Evolutionary conservation across 2,797 vertebrate species (phyloP).

Genomic region (Bradypodion ventrale): DNA sequence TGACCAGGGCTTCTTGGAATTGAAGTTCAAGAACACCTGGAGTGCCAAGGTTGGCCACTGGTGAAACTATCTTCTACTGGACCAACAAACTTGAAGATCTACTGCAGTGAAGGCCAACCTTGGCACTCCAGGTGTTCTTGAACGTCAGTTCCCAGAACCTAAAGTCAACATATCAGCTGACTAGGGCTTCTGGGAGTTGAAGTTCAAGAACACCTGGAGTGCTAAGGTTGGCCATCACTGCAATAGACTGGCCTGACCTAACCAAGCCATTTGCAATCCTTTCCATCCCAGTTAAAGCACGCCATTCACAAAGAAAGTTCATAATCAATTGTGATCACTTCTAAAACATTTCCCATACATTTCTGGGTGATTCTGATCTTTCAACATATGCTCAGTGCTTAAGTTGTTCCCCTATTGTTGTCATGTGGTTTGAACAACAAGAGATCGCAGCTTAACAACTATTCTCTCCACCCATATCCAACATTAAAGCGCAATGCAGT

Average conservation of each 20-base stretch:
- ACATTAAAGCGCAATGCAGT: conserved; percentile 40
- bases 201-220: no score
- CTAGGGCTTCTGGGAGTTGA: no score
- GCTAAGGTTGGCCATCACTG: no score
- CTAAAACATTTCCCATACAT: conserved; percentile 56
- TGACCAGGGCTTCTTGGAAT: no score
- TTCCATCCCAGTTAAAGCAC: conserved; percentile 38
- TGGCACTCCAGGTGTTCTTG: no score
- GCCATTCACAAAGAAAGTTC: conserved; percentile 51
- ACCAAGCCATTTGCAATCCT: conserved; percentile 12
- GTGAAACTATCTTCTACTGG: no score
- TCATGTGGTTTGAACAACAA: conserved; percentile 48
- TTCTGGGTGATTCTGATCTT: conserved; percentile 48
- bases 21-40: no score
- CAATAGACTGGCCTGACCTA: not conserved
- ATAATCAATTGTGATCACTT: conserved; percentile 56
- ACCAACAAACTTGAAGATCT: no score
- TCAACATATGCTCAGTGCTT: conserved; percentile 23
- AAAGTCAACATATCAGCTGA: no score
- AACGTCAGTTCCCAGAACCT: no score
- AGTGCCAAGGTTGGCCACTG: no score
- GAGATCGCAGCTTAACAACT: conserved; percentile 47
- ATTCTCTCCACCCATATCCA: not conserved
- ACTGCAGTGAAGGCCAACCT: no score
- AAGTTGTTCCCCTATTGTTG: conserved; percentile 58